Evolutionary conservation across 2,888 invertebrate species (phyloP).

Genomic region (Mechanitis messenoides): DNA sequence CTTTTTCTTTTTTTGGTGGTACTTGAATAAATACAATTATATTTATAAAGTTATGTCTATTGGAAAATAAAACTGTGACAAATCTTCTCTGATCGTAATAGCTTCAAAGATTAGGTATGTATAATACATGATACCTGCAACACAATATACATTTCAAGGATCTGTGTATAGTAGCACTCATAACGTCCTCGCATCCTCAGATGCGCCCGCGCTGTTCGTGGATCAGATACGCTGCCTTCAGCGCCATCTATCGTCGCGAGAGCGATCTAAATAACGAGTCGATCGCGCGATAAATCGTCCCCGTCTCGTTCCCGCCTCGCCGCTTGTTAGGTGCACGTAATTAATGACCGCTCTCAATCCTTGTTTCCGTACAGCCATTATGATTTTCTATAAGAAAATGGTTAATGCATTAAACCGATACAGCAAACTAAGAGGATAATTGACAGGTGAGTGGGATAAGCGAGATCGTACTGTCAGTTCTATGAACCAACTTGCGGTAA

Average conservation of each 20-base stretch:
- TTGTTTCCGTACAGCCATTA: slow-evolving; percentile 50
- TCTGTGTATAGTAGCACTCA: slow-evolving; percentile 10
- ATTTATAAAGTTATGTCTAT: too few species aligned
- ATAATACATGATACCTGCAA: neutral
- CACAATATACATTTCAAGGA: neutral
- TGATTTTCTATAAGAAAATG: slow-evolving; percentile 45
- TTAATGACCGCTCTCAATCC: slow-evolving; percentile 61
- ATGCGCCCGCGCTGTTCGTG: slow-evolving; percentile 49
- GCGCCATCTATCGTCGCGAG: slow-evolving; percentile 66
- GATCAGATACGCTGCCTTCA: slow-evolving; percentile 58
- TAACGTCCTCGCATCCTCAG: slow-evolving; percentile 9
- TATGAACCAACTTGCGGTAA: neutral
- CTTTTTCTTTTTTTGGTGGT: neutral
- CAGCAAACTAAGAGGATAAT: slow-evolving; percentile 33
- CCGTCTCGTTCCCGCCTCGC: slow-evolving; percentile 52
- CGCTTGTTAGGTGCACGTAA: slow-evolving; percentile 64
- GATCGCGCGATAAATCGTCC: slow-evolving; percentile 63
- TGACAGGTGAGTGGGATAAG: slow-evolving; percentile 36
- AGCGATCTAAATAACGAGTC: slow-evolving; percentile 69
- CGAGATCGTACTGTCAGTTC: slow-evolving; percentile 1
- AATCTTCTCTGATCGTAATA: neutral
- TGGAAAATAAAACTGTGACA: too few species aligned
- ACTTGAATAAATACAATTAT: neutral
- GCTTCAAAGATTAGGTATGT: neutral
- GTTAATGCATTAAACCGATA: slow-evolving; percentile 32